phyloP scores from a whole-genome alignment of 2,113 vertebrate genomes.

The Alethe castanea region DNA sequence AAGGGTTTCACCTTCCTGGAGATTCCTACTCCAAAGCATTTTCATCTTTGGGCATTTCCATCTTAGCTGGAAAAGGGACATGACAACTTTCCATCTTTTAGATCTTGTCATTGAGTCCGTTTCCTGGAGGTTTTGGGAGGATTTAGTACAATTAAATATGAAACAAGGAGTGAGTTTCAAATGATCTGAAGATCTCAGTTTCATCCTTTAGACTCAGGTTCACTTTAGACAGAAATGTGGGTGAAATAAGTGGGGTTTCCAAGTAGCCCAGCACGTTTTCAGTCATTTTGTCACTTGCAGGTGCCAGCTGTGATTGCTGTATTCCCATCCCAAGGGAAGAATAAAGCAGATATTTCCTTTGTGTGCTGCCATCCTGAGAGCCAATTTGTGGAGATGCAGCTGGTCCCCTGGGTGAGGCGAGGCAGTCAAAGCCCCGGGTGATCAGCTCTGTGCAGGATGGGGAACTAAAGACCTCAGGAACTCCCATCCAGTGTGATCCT shows the following conservation, averaged over 20 bases:
- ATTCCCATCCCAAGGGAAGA: background rate
- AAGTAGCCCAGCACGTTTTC: background rate
- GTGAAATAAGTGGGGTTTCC: background rate
- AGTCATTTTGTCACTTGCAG: background rate
- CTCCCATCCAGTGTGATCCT: background rate
- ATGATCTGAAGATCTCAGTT: background rate
- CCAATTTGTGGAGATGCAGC: background rate
- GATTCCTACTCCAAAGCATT: background rate
- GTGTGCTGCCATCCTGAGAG: background rate
- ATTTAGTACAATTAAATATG: background rate
- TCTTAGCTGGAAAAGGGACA: background rate
- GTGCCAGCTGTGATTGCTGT: background rate
- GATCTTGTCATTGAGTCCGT: background rate
- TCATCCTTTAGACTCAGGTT: background rate
- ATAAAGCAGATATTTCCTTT: background rate
- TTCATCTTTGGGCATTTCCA: background rate
- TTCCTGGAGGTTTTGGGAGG: background rate
- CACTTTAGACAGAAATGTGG: background rate
- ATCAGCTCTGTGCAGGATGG: background rate
- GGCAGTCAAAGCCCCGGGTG: background rate
- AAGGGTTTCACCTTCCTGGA: background rate
- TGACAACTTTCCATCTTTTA: background rate
- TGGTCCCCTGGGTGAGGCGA: background rate
- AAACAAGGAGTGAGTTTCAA: background rate
- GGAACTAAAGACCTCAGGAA: background rate